Evolutionary conservation across 1,140 invertebrate genomes (phyloP).

Genomic region (Drosophila pseudoananassae): DNA sequence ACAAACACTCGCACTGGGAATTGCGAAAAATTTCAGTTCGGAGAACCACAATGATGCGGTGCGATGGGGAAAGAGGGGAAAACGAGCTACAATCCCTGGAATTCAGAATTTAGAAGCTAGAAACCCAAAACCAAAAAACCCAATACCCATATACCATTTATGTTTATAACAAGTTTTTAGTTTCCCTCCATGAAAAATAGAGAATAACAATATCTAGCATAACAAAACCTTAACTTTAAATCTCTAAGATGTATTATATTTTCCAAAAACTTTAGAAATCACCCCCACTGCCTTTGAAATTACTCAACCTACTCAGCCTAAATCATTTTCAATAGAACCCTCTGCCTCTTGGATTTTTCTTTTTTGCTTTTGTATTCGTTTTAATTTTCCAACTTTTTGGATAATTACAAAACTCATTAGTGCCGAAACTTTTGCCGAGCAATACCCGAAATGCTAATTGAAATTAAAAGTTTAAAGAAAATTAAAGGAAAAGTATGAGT

Average conservation of each 20-base stretch:
- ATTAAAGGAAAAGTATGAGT: neutral
- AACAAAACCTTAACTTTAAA: too few relatives aligned
- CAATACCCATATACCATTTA: too few relatives aligned
- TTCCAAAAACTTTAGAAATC: too few relatives aligned
- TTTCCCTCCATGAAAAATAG: conserved; percentile 13
- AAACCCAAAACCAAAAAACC: neutral
- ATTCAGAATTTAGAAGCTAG: neutral
- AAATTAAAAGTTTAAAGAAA: conserved; percentile 41
- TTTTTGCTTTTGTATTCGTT: conserved; percentile 51
- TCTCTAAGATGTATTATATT: too few relatives aligned
- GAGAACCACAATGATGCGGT: conserved; percentile 68
- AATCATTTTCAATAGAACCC: conserved; percentile 24
- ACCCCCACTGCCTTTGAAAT: conserved; percentile 2
- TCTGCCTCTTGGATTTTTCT: conserved; percentile 12
- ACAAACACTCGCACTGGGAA: conserved; percentile 32
- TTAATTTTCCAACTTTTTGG: conserved; percentile 60
- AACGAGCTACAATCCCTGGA: conserved; percentile 2
- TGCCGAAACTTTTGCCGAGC: conserved; percentile 21
- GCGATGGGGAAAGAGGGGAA: neutral
- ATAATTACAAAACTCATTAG: conserved; percentile 76
- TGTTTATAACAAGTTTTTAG: too few relatives aligned
- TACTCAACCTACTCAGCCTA: conserved; percentile 9
- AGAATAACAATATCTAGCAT: too few relatives aligned
- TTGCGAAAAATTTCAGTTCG: conserved; percentile 41
- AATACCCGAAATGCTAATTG: conserved; percentile 57